These are phyloP conservation scores for Agrypnia vestita DNA, from an alignment of 1,140 invertebrate species.

Conservation along the genomic window DNA sequence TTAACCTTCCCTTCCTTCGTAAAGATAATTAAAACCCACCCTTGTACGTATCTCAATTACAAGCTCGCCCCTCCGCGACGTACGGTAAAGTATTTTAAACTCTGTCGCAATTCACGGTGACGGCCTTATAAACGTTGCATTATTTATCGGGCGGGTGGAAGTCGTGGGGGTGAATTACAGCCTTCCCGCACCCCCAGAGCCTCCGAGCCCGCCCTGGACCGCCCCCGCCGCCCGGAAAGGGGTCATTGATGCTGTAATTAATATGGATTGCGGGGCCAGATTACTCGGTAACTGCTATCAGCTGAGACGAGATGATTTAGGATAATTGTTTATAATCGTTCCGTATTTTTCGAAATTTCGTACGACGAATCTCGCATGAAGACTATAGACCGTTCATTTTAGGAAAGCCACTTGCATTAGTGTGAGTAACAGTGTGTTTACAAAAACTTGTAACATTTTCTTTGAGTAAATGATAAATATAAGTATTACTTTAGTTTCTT, in stretches of 20 bases:
- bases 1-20: no score
- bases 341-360: no score
- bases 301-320: not conserved
- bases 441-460: no score
- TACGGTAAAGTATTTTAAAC: not conserved
- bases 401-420: no score
- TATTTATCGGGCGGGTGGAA: conserved; percentile 3
- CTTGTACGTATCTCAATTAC: not conserved
- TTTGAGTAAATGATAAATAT: no score
- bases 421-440: no score
- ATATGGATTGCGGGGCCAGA: conserved; percentile 11
- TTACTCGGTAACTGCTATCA: conserved; percentile 1
- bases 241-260: conserved; percentile 22
- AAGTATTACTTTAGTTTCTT: no score
- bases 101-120: conserved; percentile 16
- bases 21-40: no score
- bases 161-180: not conserved
- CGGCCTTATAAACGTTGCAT: conserved; percentile 26
- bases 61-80: not conserved
- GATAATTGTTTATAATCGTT: no score
- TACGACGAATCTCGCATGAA: no score
- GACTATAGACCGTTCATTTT: no score
- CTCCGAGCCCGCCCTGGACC: not conserved
- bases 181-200: no score
- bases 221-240: not conserved